These are phyloP conservation scores for Zaprionus nigranus DNA, from an alignment of 1,140 invertebrate species.

Conservation along the genomic window DNA sequence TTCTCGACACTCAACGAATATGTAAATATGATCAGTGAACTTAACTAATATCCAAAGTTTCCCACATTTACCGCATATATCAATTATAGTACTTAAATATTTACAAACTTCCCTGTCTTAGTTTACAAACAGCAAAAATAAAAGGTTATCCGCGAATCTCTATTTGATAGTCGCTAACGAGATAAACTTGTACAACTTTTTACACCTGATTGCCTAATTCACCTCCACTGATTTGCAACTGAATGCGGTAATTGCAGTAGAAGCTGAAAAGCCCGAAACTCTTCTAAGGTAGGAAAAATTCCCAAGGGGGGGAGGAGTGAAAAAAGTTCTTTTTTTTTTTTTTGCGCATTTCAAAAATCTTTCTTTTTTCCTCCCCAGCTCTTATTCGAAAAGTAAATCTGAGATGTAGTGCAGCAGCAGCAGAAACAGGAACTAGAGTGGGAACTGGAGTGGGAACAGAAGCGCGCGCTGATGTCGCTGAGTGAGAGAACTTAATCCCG, in stretches of 20 bases:
- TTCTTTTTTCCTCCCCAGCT: background rate
- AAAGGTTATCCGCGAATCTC: background rate
- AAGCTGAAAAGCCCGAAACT: no score
- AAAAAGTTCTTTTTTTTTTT: background rate
- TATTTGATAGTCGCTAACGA: background rate
- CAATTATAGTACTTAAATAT: background rate
- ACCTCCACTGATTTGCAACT: background rate
- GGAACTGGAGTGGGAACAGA: background rate
- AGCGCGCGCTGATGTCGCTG: constrained; percentile 9
- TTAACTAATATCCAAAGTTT: background rate
- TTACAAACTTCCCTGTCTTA: background rate
- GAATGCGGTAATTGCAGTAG: background rate
- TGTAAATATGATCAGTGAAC: background rate
- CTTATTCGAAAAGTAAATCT: constrained; percentile 49
- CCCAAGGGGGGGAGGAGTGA: background rate
- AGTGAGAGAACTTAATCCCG: constrained; percentile 70
- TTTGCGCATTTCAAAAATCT: background rate
- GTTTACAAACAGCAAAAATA: background rate
- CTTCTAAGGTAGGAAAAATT: background rate
- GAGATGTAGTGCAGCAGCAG: constrained; percentile 25
- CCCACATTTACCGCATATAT: background rate
- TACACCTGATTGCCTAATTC: background rate
- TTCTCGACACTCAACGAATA: no score
- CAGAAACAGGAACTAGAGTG: background rate
- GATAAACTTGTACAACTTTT: background rate